Conservation (phyloP, 2,113 vertebrate species). For the Irena cyanogastra region DNA sequence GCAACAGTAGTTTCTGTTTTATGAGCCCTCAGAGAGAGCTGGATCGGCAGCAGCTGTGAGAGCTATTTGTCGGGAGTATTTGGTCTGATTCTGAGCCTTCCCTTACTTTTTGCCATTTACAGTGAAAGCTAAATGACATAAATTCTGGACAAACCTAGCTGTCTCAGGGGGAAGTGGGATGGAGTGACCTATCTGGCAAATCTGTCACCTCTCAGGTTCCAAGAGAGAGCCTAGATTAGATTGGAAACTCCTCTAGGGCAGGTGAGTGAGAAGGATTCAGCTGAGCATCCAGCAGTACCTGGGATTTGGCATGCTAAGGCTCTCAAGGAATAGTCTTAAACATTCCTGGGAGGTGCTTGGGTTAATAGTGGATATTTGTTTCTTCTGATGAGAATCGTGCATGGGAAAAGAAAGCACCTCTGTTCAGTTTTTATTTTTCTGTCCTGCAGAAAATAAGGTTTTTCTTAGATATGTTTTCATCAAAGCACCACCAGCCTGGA, state of each 20-base stretch:
- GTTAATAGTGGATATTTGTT: background rate
- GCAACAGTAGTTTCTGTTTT: background rate
- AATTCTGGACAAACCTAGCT: background rate
- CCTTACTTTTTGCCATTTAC: background rate
- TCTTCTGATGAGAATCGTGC: background rate
- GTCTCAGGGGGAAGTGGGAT: background rate
- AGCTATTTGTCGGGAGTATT: background rate
- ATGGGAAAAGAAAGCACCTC: background rate
- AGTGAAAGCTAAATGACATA: background rate
- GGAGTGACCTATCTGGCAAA: background rate
- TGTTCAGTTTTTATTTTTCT: background rate
- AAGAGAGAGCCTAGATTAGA: background rate
- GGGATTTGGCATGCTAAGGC: accelerated
- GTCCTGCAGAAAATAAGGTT: background rate
- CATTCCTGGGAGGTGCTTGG: background rate
- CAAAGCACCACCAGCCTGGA: background rate
- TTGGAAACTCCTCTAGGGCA: background rate
- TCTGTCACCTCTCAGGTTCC: background rate
- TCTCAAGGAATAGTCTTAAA: background rate
- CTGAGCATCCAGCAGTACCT: background rate
- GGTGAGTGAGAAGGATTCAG: background rate
- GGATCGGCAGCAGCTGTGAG: background rate
- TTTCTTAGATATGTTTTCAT: background rate
- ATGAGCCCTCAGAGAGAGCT: background rate
- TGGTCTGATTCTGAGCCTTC: accelerated